Percentiles rank a stretch among this genome's conserved stretches.
These are phyloP conservation scores for Lytechinus variegatus DNA, from an alignment of 35 echinoderm and acorn worm genomes.

Conservation along the genomic window DNA sequence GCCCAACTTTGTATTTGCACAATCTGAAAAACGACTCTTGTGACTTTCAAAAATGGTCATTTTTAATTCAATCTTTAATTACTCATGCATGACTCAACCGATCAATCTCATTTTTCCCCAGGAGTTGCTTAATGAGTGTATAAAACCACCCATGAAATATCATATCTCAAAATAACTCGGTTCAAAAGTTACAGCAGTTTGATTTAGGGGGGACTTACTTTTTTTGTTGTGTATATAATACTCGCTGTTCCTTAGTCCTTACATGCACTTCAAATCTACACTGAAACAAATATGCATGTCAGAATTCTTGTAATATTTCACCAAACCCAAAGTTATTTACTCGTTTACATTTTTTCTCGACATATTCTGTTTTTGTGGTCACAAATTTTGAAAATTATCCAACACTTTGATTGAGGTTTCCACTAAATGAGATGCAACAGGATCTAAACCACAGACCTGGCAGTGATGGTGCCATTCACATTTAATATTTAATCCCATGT, in stretches of 20 bases:
- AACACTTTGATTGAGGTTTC: not conserved
- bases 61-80: too few relatives aligned
- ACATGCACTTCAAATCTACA: not conserved
- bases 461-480: not conserved
- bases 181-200: too few relatives aligned
- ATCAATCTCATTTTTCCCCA: too few relatives aligned
- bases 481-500: not conserved
- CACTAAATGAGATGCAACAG: not conserved
- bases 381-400: not conserved
- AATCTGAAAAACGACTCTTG: too few relatives aligned
- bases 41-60: too few relatives aligned
- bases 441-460: not conserved
- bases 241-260: not conserved
- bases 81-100: too few relatives aligned
- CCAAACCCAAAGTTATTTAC: not conserved
- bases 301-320: not conserved
- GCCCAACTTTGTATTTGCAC: too few relatives aligned
- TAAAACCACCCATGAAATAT: too few relatives aligned
- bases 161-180: too few relatives aligned
- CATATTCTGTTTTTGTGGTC: not conserved
- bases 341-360: not conserved
- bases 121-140: too few relatives aligned
- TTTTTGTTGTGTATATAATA: too few relatives aligned
- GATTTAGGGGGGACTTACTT: too few relatives aligned
- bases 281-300: not conserved